Base-by-base conservation (phyloP, 1,140 invertebrate genomes). In the Lordiphosa mommai region DNA sequence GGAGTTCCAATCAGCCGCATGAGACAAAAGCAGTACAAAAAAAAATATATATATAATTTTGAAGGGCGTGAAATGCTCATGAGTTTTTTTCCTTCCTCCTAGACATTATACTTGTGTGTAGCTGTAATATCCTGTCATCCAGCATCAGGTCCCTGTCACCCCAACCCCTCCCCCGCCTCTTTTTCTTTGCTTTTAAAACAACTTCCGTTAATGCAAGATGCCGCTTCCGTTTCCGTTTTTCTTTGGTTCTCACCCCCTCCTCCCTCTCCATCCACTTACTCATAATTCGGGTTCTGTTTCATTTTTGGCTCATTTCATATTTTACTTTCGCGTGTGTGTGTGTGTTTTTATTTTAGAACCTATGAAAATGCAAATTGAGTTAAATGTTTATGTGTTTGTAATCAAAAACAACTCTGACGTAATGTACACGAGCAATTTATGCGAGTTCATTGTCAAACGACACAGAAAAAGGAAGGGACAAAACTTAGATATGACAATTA, bases 351-450 rank as follows among this genome's bases (percentile, higher is more conserved):
- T 63, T 53, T 48, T n/a, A n/a, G 52, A 72, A 63, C 41, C 69
- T 60, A 73, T 69, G 70, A 68, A 68, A 73, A 73, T 73, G 71
- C 49, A 74, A 74, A 74, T 74, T 74, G 52, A 65, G 59, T 74
- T 74, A 74, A 73, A 68, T 73, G 65, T 64, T 69, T 69, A 65
- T 64, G 72, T 55, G 53, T 69, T 74, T 55, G 59, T 64, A 73
- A 73, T 73, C 63, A 73, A 51, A 34, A 60, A 13, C 8, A 9
- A 43, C 10, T 37, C 20, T 23, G 20, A 23, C 20, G 20, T 5
- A 23, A 23, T 5, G 6, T 52, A 63, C 60, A 63, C 63, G 63
- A 52, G 30, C 60, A 63, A 63, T 63, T 37, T 63, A 63, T 47
- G 36, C 59, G 37, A 63, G 16, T 63, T 63, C 63, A 63, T 63